Conservation (phyloP, 1,140 invertebrate species). For the Mamestra configurata region DNA sequence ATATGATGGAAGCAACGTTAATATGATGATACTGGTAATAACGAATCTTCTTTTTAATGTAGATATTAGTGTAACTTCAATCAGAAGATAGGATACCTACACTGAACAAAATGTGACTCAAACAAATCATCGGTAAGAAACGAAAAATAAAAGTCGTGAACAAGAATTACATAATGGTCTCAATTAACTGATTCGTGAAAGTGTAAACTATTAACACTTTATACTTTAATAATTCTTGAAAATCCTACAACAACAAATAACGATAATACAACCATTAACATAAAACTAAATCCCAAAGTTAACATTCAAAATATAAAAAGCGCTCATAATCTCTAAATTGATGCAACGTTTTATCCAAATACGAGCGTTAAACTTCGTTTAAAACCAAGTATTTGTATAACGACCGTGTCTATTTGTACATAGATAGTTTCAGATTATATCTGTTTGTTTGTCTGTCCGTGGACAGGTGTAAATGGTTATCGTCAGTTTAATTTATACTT, state of each 20-base stretch:
- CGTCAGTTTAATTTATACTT: constrained; percentile 46
- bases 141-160: no score
- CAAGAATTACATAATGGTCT: no score
- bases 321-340: constrained; percentile 9
- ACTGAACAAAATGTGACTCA: no score
- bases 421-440: constrained; percentile 27
- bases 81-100: no score
- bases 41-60: no score
- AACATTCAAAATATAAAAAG: constrained; percentile 13
- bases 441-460: constrained; percentile 43
- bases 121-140: no score
- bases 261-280: background rate
- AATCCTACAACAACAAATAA: background rate
- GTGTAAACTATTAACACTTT: no score
- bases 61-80: no score
- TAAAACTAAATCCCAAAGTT: constrained; percentile 6
- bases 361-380: constrained; percentile 17
- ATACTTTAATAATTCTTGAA: no score
- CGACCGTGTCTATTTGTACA: constrained; percentile 28
- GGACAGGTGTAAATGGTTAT: constrained; percentile 52
- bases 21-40: no score
- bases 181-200: no score
- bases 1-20: no score
- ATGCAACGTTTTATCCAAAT: constrained; percentile 12
- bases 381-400: constrained; percentile 25